A percentile compares a stretch with the other conserved stretches of the same genome.
Evolutionary conservation across 23 tunicate genomes (phyloP).

Genomic region (Diplosoma virens): DNA sequence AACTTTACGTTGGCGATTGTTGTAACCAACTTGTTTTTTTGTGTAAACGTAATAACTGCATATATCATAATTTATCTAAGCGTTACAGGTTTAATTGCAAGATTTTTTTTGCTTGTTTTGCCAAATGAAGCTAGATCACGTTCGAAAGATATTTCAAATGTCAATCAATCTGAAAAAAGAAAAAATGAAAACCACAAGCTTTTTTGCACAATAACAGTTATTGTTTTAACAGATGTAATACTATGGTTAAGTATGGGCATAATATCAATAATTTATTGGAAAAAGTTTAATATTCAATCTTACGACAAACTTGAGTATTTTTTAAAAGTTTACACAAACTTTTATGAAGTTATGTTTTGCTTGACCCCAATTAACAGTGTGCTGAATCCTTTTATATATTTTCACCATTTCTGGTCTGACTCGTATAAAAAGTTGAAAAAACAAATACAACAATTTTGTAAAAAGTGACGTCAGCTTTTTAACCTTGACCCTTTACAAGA

Average conservation of each 20-base stretch:
- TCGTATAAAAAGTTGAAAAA: not conserved
- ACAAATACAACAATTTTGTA: too few species aligned
- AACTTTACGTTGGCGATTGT: not conserved
- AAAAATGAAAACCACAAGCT: not conserved
- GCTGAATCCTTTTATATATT: conserved; percentile 5
- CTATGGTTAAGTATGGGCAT: not conserved
- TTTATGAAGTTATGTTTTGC: not conserved
- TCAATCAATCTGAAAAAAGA: not conserved
- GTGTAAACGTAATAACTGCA: not conserved
- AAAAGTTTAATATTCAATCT: too few species aligned
- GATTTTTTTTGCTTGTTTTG: too few species aligned
- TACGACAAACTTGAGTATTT: not conserved
- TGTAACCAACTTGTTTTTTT: not conserved
- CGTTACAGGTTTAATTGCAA: too few species aligned
- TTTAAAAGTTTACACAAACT: not conserved
- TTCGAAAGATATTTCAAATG: not conserved
- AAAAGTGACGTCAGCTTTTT: too few species aligned
- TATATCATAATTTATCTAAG: not conserved
- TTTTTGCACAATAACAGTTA: not conserved
- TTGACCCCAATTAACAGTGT: not conserved
- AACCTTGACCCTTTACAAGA: too few species aligned
- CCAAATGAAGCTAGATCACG: too few species aligned
- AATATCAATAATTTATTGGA: not conserved
- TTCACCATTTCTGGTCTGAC: not conserved
- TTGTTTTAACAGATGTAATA: not conserved